These are phyloP conservation scores for Anguilla anguilla DNA, from an alignment of 2,797 vertebrate genomes.

Conservation along the genomic window DNA sequence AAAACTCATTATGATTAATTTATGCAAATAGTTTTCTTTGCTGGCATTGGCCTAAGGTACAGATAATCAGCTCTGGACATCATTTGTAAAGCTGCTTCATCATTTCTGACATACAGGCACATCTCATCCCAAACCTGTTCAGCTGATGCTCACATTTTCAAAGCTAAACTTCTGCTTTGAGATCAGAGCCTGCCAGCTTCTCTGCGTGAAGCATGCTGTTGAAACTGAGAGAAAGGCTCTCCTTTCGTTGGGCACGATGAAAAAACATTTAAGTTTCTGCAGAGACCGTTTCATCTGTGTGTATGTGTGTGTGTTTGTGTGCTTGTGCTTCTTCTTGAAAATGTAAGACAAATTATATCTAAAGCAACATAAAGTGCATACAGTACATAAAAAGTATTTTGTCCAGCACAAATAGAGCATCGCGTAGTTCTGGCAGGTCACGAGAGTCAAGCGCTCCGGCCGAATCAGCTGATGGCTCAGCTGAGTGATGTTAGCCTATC, in stretches of 20 bases:
- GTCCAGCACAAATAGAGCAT: too few relatives aligned
- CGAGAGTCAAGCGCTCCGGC: too few relatives aligned
- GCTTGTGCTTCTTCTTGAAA: neutral
- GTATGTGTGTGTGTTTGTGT: neutral
- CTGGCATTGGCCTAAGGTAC: neutral
- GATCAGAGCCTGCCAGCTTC: slow-evolving; percentile 2
- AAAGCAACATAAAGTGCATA: neutral
- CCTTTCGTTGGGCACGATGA: neutral
- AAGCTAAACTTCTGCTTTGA: neutral
- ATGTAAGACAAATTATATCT: too few relatives aligned
- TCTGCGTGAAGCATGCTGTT: neutral
- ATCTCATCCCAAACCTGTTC: neutral
- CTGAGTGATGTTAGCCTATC: too few relatives aligned
- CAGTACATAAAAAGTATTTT: neutral
- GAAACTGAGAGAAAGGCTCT: neutral
- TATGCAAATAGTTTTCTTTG: neutral
- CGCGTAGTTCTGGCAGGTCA: too few relatives aligned
- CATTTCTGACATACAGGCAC: neutral
- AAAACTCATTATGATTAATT: neutral
- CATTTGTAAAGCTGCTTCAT: neutral
- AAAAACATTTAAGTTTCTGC: neutral
- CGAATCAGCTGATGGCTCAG: too few relatives aligned
- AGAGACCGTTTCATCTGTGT: neutral
- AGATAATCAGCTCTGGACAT: neutral
- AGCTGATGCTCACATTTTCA: neutral